Evolutionary conservation across 2,888 invertebrate genomes (phyloP), one percentile per base, ranked within the genome.

Genomic region (Diaperis boleti): DNA sequence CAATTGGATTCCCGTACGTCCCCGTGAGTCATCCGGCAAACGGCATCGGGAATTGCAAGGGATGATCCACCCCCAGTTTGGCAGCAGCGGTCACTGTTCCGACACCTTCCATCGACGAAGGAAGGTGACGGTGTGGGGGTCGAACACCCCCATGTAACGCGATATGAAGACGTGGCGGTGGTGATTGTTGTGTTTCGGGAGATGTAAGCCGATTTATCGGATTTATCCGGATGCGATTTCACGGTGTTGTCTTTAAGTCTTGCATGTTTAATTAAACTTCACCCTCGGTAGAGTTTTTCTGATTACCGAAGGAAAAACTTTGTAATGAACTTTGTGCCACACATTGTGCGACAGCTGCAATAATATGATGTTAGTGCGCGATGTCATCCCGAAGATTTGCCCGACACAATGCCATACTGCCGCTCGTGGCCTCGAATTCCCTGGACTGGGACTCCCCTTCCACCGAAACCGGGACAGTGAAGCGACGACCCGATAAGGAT

Each of bases 401-500:
- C 11, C 69, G 71, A 54, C 72, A 71, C 66, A 75, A 69, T 65
- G 73, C 72, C 56, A 69, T 71, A 54, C 67, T 10, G 8, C 18
- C 18, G 5, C 61, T 56, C 61, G 17, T 66, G 67, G 13, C 15
- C n/a, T 35, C 35, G 2, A 78, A 78, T 67, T 79, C 80, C 35
- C 79, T 88, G 67, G 91, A 91, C 76, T 91, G 90, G 90, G 90
- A 91, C 77, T 89, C 88, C 15, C 88, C 90, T 29, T 90, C 89
- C 15, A 82, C 86, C 20, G 85, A 85, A 76, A 91, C 90, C 0
- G 90, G 90, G 8, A 91, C 91, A 1, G 89, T 91, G 2, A 90
- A 89, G 76, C 82, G 89, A 68, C 52, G 52, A 37, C 52, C 52
- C 54, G 56, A 62, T 55, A 55, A 61, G 11, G 49, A 49, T 14